A percentile compares a stretch with the other conserved stretches of the same genome.
Evolutionary conservation across 2,113 vertebrate species (phyloP).

Genomic region (Engraulis encrasicolus): DNA sequence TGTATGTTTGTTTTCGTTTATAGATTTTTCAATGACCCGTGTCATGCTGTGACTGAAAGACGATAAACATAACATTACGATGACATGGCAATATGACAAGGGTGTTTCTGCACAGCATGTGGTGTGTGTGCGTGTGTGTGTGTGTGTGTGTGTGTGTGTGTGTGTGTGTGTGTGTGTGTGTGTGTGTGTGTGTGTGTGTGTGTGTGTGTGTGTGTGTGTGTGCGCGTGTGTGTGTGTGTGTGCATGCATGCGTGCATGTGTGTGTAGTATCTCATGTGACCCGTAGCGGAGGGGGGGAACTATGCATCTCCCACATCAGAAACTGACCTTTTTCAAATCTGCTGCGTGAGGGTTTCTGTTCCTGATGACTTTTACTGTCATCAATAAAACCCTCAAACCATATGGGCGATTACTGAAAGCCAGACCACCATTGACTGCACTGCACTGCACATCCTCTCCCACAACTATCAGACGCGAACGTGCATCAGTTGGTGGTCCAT

Average conservation of each 20-base stretch:
- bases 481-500: neutral
- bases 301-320: neutral
- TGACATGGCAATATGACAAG: neutral
- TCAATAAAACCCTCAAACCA: slow-evolving; percentile 6
- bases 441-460: neutral
- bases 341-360: neutral
- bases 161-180: too few species aligned
- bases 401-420: neutral
- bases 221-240: too few species aligned
- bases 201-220: too few species aligned
- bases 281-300: neutral
- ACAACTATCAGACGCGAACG: neutral
- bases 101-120: too few species aligned
- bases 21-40: neutral
- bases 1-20: neutral
- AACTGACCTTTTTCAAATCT: neutral
- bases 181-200: too few species aligned
- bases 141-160: too few species aligned
- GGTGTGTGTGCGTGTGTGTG: too few species aligned
- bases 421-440: neutral
- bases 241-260: too few species aligned
- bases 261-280: neutral
- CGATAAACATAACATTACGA: neutral
- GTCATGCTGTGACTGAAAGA: neutral
- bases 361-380: neutral